These are phyloP conservation scores for Euproctis similis DNA, from an alignment of 2,888 invertebrate species.

Conservation along the genomic window DNA sequence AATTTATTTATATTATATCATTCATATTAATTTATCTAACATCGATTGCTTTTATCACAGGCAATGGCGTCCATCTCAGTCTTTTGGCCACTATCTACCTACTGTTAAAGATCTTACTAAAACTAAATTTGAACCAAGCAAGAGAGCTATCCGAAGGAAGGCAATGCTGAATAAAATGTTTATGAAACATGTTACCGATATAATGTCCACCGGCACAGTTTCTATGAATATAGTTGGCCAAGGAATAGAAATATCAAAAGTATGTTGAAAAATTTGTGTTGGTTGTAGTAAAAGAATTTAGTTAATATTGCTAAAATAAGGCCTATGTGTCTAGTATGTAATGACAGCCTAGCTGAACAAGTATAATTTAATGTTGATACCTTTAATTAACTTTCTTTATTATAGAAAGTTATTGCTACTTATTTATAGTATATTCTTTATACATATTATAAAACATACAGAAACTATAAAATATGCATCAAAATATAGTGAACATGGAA, in stretches of 20 bases:
- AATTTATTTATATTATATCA: conserved; percentile 10
- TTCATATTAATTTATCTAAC: too few species aligned
- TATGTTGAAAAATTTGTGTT: conserved; percentile 39
- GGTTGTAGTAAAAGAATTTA: too few species aligned
- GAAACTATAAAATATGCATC: too few species aligned
- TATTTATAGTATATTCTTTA: too few species aligned
- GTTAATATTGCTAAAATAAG: too few species aligned
- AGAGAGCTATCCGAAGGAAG: conserved; percentile 75
- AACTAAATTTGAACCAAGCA: conserved; percentile 66
- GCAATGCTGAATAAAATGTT: conserved; percentile 86
- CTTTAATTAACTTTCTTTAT: too few species aligned
- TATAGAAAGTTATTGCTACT: too few species aligned
- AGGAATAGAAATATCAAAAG: conserved; percentile 84
- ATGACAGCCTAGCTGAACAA: too few species aligned
- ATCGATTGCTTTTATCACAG: conserved; percentile 35
- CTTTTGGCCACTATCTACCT: conserved; percentile 37
- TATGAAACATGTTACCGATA: conserved; percentile 86
- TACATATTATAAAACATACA: too few species aligned
- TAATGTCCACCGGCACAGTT: conserved; percentile 83
- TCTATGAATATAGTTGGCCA: conserved; percentile 77
- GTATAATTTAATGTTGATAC: too few species aligned
- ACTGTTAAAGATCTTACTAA: conserved; percentile 56
- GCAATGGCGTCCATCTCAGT: conserved; percentile 46
- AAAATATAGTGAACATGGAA: too few species aligned
- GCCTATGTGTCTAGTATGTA: too few species aligned